Evolutionary conservation across 2,888 invertebrate genomes (phyloP), one percentile per base, ranked within the genome.

Genomic region (Ornithoptera alexandrae): DNA sequence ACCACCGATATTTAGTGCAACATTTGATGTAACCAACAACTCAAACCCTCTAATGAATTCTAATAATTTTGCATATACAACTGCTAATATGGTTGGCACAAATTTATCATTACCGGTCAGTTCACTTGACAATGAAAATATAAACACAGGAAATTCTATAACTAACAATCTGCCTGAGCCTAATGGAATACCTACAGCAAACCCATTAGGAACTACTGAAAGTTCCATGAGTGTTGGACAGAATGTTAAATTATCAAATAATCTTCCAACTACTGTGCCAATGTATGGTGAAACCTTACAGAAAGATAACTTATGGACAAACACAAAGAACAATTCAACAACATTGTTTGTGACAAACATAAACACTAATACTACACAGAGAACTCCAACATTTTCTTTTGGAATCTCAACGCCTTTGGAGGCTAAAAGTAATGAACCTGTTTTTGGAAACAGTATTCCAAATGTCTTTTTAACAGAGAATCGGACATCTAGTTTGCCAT

Each of bases 261-360:
- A 69, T 53, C 71, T 71, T 17, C 50, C 39, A 39, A 39, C 74
- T 7, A 50, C 75, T 5, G 69, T 70, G 53, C 73, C 74, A n/a
- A 72, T 87, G 56, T 88, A 88, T 70, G 82, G 82, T 30, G 71
- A 74, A 58, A 46, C 80, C 2, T 74, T 75, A 12, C 84, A 81
- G 68, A 86, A 85, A 67, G 88, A 88, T 8, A 86, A 80, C 57
- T 73, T 81, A 72, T 88, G 90, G 90, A 73, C 84, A 12, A 36
- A 82, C 2, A 75, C 73, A 24, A 81, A 68, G 71, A 74, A 73
- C n/a, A 30, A 30, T 30, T 3, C 5, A 4, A 73, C 72, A 24
- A 86, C 82, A 74, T 24, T 82, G 65, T 88, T 88, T 71, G 81
- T 73, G 5, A 68, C 85, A 12, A 84, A 75, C 69, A 68, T 81